phyloP scores from a whole-genome alignment of 1,140 invertebrate genomes.

The Leptopilina clavipes region DNA sequence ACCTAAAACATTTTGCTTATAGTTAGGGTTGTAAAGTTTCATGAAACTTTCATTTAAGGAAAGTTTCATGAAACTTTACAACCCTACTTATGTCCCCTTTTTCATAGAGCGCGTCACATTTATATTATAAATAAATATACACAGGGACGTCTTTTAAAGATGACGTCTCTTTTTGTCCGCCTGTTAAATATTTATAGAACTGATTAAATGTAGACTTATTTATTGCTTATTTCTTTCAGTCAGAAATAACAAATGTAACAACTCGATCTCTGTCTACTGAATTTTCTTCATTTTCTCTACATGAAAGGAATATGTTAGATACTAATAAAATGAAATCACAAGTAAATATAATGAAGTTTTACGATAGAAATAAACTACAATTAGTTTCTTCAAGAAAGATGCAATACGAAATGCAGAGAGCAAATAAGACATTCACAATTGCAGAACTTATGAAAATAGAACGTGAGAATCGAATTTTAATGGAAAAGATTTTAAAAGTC shows the following conservation, averaged over 20 bases:
- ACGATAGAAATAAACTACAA: background rate
- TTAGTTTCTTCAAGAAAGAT: background rate
- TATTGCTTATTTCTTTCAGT: too few relatives aligned
- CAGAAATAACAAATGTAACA: background rate
- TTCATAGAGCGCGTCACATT: too few relatives aligned
- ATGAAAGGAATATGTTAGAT: background rate
- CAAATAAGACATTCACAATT: conserved; percentile 74
- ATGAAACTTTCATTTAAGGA: too few relatives aligned
- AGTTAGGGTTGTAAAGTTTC: too few relatives aligned
- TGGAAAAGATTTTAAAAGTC: conserved; percentile 71
- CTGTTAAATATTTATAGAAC: too few relatives aligned
- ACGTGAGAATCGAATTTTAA: conserved; percentile 71
- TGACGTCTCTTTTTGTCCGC: too few relatives aligned
- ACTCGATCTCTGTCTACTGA: background rate
- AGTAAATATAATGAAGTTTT: background rate
- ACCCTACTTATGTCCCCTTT: too few relatives aligned
- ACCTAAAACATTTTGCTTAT: too few relatives aligned
- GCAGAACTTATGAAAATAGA: conserved; percentile 72
- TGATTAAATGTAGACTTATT: too few relatives aligned
- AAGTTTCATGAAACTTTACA: too few relatives aligned
- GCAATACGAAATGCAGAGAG: conserved; percentile 39
- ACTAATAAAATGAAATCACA: background rate
- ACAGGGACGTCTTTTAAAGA: too few relatives aligned
- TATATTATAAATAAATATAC: too few relatives aligned
- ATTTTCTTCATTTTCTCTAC: background rate